These are phyloP conservation scores for Habrosyne pyritoides DNA, from an alignment of 2,888 invertebrate species.

Conservation along the genomic window DNA sequence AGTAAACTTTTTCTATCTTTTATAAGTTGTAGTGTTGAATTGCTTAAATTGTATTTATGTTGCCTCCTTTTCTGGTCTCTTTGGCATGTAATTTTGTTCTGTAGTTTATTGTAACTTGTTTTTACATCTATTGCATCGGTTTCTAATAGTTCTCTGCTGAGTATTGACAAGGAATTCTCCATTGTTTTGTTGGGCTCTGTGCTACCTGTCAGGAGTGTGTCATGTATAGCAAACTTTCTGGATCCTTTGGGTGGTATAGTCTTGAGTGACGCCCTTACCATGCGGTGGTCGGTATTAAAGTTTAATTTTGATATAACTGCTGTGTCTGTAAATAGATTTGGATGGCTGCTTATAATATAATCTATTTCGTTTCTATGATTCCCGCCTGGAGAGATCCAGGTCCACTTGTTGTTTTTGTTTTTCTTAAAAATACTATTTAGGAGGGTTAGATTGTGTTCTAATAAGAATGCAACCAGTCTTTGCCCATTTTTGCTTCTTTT, in stretches of 20 bases:
- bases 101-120: constrained; percentile 3
- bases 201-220: constrained; percentile 13
- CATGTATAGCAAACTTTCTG: constrained; percentile 14
- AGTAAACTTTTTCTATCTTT: constrained; percentile 4
- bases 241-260: constrained; percentile 14
- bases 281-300: constrained; percentile 5
- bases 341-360: neutral
- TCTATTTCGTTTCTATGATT: constrained; percentile 16
- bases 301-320: constrained; percentile 2
- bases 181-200: constrained; percentile 15
- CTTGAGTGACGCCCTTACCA: constrained; percentile 12
- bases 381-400: constrained; percentile 23
- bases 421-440: constrained; percentile 21
- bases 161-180: constrained; percentile 13
- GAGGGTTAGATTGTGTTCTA: constrained; percentile 16
- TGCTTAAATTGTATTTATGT: neutral
- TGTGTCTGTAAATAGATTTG: neutral
- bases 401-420: constrained; percentile 16
- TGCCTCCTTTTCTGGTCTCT: neutral
- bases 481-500: constrained; percentile 20
- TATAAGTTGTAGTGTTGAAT: constrained; percentile 7
- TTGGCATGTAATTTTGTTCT: neutral
- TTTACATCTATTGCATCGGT: constrained; percentile 11
- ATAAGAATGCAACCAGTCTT: constrained; percentile 13
- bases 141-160: constrained; percentile 15